Conservation (phyloP, 2,888 invertebrate species). For the Xestoiulus laeticollis region DNA sequence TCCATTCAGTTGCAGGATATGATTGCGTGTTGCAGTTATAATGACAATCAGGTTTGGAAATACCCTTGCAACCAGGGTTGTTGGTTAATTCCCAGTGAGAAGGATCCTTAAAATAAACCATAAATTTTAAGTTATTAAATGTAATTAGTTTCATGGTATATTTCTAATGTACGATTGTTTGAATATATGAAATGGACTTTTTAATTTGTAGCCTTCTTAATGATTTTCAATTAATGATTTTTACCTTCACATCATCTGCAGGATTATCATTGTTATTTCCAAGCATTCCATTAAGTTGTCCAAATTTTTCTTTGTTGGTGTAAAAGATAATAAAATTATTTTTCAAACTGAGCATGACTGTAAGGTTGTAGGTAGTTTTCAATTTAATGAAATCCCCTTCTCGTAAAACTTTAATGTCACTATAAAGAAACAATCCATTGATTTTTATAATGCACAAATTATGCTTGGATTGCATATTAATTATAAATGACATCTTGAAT, state of each 20-base stretch:
- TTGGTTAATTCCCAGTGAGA: neutral
- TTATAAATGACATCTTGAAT: neutral
- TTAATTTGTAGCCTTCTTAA: no score
- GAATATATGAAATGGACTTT: neutral
- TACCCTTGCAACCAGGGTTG: neutral
- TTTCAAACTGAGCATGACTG: neutral
- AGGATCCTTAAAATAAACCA: neutral
- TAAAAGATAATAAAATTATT: slow-evolving; percentile 8
- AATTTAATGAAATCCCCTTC: neutral
- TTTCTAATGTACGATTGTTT: neutral
- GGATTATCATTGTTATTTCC: slow-evolving; percentile 46
- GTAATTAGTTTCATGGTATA: neutral
- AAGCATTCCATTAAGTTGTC: slow-evolving; percentile 6
- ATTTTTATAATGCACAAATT: neutral
- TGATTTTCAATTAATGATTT: no score
- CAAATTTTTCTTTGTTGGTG: neutral
- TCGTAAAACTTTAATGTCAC: neutral
- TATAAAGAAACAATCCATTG: neutral
- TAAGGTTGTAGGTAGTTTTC: neutral
- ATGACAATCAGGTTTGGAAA: neutral
- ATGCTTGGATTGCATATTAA: neutral
- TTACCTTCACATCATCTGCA: neutral
- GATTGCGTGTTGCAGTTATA: neutral
- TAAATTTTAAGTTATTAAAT: neutral
- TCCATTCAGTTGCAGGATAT: neutral